phyloP scores from a whole-genome alignment of 92 coral and sea anemone genomes.

The Desmophyllum pertusum region DNA sequence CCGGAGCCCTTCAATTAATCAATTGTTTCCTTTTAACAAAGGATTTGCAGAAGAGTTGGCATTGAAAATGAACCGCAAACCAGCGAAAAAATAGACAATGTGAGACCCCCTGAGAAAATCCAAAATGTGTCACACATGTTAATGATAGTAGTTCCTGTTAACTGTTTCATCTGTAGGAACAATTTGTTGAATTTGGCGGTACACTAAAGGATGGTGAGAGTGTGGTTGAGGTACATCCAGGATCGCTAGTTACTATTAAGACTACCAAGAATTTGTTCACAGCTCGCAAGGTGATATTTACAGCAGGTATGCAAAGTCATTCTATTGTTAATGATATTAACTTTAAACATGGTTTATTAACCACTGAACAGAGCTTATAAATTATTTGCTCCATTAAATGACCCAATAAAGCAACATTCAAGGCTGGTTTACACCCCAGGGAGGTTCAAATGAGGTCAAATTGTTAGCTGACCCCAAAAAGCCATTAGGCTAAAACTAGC shows the following conservation, averaged over 20 bases:
- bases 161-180: slow-evolving; percentile 53
- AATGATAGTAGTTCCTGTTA: neutral
- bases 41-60: too few species aligned
- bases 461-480: too few species aligned
- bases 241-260: slow-evolving; percentile 55
- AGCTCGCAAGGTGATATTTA: slow-evolving; percentile 66
- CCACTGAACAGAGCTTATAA: neutral
- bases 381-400: neutral
- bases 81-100: too few species aligned
- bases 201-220: slow-evolving; percentile 69
- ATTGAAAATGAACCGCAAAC: too few species aligned
- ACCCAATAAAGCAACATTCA: too few species aligned
- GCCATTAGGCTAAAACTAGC: too few species aligned
- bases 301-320: slow-evolving; percentile 65
- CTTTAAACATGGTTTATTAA: neutral
- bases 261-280: slow-evolving; percentile 60
- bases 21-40: too few species aligned
- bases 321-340: neutral
- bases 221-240: slow-evolving; percentile 74
- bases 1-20: too few species aligned
- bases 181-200: slow-evolving; percentile 86
- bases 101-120: too few species aligned
- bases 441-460: too few species aligned
- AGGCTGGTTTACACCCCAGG: too few species aligned
- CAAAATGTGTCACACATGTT: too few species aligned